Evolutionary conservation across 2,797 vertebrate genomes (phyloP).

Genomic region (Urocyon cinereoargenteus): DNA sequence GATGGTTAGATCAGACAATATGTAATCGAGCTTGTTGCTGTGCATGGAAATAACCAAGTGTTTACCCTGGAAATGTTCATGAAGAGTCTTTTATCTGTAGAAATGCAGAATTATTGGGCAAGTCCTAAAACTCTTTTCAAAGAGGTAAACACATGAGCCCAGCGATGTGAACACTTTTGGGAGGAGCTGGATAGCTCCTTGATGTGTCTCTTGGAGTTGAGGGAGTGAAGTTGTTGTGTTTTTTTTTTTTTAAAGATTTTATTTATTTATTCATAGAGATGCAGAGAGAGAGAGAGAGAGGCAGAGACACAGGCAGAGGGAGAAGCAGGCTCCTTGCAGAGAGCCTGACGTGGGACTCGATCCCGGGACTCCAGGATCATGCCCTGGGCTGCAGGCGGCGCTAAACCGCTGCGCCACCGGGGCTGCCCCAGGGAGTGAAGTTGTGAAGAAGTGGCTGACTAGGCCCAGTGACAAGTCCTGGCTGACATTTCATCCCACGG

Average conservation of each 20-base stretch:
- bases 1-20: not conserved
- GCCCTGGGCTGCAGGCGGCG: too few species aligned
- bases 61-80: not conserved
- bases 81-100: not conserved
- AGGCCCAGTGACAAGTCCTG: not conserved
- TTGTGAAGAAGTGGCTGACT: too few species aligned
- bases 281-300: too few species aligned
- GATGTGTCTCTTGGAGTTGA: not conserved
- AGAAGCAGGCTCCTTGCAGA: too few species aligned
- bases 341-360: too few species aligned
- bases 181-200: not conserved
- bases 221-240: not conserved
- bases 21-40: accelerated
- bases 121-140: not conserved
- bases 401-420: too few species aligned
- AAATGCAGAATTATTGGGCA: not conserved
- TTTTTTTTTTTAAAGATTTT: too few species aligned
- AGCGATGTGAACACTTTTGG: not conserved
- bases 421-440: not conserved
- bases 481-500: not conserved
- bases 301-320: too few species aligned
- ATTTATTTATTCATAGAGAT: too few species aligned
- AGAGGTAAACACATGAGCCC: not conserved
- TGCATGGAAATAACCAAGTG: not conserved
- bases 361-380: too few species aligned